Evolutionary conservation across 2,113 vertebrate genomes (phyloP).

Genomic region (Ceyx margarethae): DNA sequence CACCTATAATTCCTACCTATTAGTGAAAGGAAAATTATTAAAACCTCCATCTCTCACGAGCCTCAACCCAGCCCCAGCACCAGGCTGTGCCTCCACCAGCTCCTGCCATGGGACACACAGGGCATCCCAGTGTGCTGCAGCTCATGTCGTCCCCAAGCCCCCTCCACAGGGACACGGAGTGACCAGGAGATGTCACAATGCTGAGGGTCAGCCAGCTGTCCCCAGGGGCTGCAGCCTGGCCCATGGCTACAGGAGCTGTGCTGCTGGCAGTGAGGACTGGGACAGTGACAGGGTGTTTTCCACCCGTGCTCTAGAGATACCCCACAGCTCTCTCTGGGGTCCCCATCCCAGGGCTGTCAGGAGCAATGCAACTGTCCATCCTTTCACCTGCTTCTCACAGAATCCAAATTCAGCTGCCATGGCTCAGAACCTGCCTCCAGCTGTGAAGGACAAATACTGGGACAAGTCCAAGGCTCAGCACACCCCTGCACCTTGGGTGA

Average conservation of each 20-base stretch:
- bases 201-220: neutral
- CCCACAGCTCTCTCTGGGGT: accelerated
- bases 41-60: too few relatives aligned
- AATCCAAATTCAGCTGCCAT: accelerated
- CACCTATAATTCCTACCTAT: too few relatives aligned
- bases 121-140: neutral
- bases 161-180: accelerated
- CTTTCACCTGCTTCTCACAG: neutral
- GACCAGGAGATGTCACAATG: neutral
- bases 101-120: neutral
- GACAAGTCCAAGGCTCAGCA: constrained; percentile 72
- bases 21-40: too few relatives aligned
- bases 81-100: neutral
- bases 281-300: neutral
- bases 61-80: too few relatives aligned
- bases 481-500: constrained; percentile 77
- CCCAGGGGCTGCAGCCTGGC: neutral
- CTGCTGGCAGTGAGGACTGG: neutral
- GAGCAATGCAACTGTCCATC: accelerated
- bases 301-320: neutral
- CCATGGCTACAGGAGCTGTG: accelerated
- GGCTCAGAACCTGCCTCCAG: constrained; percentile 77
- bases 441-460: constrained; percentile 85
- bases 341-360: neutral
- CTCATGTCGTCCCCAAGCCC: neutral